Conservation (phyloP, 2,113 vertebrate genomes). For the Mohoua ochrocephala region DNA sequence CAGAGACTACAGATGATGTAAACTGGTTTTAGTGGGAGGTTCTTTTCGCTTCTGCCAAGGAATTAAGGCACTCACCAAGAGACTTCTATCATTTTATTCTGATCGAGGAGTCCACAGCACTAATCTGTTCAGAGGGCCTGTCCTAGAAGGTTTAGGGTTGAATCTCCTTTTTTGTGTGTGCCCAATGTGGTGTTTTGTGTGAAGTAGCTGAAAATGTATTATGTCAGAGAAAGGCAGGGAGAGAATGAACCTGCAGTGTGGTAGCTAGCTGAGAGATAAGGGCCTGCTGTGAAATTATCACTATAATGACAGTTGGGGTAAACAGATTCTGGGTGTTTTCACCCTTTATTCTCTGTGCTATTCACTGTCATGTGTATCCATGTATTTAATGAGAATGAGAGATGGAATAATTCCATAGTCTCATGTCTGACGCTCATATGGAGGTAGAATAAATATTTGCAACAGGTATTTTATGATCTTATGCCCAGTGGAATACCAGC, state of each 20-base stretch:
- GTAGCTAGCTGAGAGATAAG: background rate
- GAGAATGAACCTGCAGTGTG: background rate
- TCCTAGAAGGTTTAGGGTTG: background rate
- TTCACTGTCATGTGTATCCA: background rate
- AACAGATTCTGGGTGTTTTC: background rate
- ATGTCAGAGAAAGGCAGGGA: background rate
- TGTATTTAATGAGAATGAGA: background rate
- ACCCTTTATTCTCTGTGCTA: background rate
- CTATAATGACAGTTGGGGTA: background rate
- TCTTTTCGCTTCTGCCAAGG: background rate
- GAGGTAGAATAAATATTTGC: background rate
- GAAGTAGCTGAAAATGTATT: background rate
- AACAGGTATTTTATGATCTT: background rate
- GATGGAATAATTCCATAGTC: background rate
- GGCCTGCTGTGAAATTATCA: background rate
- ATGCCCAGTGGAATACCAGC: background rate
- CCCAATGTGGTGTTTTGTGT: background rate
- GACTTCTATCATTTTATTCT: background rate
- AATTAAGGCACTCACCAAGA: background rate
- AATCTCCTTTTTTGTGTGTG: background rate
- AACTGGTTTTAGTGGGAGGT: background rate
- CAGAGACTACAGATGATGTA: too few relatives aligned
- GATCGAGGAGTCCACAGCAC: background rate
- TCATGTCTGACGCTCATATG: rapidly evolving
- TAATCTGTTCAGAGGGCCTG: background rate